These are phyloP conservation scores for Gallinago media DNA, from an alignment of 2,113 vertebrate genomes.

Conservation along the genomic window DNA sequence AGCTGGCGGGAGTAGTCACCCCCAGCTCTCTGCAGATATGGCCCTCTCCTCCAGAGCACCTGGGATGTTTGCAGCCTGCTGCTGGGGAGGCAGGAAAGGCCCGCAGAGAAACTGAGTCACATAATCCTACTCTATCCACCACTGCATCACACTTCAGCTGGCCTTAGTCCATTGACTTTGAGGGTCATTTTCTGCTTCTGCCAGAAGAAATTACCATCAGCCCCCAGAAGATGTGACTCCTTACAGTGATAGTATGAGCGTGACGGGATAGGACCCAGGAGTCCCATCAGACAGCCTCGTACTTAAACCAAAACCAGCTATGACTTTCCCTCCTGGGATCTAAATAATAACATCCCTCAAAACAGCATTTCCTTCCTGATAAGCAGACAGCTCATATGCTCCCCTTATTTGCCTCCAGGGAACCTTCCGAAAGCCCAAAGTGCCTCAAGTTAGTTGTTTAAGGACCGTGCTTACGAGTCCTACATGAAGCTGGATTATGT, in stretches of 20 bases:
- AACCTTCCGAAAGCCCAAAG: background rate
- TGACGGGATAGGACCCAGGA: background rate
- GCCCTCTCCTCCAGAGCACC: background rate
- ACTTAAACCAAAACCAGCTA: slow-evolving; percentile 17
- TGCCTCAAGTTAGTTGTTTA: background rate
- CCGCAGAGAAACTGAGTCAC: background rate
- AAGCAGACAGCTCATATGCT: background rate
- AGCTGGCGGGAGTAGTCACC: background rate
- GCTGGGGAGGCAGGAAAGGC: background rate
- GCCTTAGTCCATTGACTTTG: background rate
- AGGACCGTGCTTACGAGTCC: slow-evolving; percentile 11
- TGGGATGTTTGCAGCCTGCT: background rate
- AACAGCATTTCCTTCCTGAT: slow-evolving; percentile 11
- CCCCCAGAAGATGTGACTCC: background rate
- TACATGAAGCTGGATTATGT: background rate
- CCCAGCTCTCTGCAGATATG: background rate
- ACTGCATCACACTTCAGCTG: background rate
- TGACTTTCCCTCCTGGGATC: background rate
- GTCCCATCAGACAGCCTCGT: background rate
- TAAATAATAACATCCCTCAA: slow-evolving; percentile 36
- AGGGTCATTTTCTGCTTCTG: background rate
- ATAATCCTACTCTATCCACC: background rate
- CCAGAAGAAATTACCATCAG: background rate
- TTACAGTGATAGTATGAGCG: background rate
- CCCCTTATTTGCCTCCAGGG: slow-evolving; percentile 19